Base-by-base conservation (phyloP, 2,113 vertebrate species). In the Megaptera novaeangliae region DNA sequence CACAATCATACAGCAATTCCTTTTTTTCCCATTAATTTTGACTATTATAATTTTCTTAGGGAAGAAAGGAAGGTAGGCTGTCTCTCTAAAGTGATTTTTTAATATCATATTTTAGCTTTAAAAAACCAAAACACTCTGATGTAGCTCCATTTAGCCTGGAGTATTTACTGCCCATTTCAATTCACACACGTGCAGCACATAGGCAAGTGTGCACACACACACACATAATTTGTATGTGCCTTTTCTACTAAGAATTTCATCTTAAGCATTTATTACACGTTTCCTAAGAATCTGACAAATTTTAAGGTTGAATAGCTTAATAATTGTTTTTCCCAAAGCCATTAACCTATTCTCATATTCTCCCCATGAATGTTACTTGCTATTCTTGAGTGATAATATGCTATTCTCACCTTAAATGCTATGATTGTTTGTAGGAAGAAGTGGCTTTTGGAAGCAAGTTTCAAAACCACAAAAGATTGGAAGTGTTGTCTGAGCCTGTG, bases 141-240 rank as follows among this genome's bases (percentile, higher is more conserved):
- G 8, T 2, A 9, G 21, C 5, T 29, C 20, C 15, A 2, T n/a
- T 13, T 13, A 2, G 1, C 10, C 3, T 46, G 14, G 7, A 21
- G 8, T 10, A 5, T 9, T 49, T 14, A 3, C 0, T 6, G 6
- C 20, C 29, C 0, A 0, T 27, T 17, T 74, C 4, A 1, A 34
- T 8, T 12, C 49, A 27, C 0, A 4, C 10, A 3, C 3, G 1
- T 0, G 0, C 17, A 0, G 4, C 15, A 4, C 44, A 3, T 10
- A 46, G 31, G 31, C 3, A 2, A 55, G 44, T 20, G 18, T 4
- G 9, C 75, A n/a, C 27, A 17, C 31, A 12, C 31, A 12, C 10
- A 1, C 23, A 27, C 34, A 7, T 17, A 29, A 46, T 0, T 74
- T n/a, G 41, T 20, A 44, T 1, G 13, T 7, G 13, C 12, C 41